A percentile compares a stretch with the other conserved stretches of the same genome.
phyloP scores from a whole-genome alignment of 2,113 vertebrate species.

The Cryptomyrus ogoouensis region DNA sequence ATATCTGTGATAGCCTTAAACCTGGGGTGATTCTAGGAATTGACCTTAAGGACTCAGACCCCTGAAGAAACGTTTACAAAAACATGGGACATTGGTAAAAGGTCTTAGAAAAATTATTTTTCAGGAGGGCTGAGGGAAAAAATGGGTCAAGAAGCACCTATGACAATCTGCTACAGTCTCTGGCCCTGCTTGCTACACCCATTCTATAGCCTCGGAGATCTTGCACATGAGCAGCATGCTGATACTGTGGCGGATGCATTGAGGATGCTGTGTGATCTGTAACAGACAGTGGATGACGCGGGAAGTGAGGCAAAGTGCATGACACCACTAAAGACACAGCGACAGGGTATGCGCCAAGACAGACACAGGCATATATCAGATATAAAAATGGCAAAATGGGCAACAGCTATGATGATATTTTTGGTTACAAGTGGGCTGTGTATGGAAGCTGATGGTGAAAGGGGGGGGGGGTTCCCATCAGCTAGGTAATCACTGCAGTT shows the following conservation, averaged over 20 bases:
- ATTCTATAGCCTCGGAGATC: background rate
- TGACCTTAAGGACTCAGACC: background rate
- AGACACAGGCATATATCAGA: background rate
- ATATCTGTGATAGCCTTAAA: background rate
- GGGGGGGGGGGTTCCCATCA: background rate
- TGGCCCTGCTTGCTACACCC: background rate
- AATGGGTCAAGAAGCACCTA: background rate
- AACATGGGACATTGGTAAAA: background rate
- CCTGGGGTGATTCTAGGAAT: background rate
- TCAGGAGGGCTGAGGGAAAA: background rate
- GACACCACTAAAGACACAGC: background rate
- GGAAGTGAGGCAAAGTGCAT: background rate
- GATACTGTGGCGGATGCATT: background rate
- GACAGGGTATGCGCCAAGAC: background rate
- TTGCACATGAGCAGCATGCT: background rate
- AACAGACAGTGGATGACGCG: background rate
- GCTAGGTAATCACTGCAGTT: background rate
- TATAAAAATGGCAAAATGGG: background rate
- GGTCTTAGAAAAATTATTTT: background rate
- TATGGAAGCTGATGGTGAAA: background rate
- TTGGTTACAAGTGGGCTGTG: background rate
- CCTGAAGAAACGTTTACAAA: background rate
- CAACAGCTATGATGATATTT: background rate
- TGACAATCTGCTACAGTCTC: background rate
- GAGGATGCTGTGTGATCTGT: background rate